These are phyloP conservation scores for Anticlea derivata DNA, from an alignment of 2,888 invertebrate genomes.

Conservation along the genomic window DNA sequence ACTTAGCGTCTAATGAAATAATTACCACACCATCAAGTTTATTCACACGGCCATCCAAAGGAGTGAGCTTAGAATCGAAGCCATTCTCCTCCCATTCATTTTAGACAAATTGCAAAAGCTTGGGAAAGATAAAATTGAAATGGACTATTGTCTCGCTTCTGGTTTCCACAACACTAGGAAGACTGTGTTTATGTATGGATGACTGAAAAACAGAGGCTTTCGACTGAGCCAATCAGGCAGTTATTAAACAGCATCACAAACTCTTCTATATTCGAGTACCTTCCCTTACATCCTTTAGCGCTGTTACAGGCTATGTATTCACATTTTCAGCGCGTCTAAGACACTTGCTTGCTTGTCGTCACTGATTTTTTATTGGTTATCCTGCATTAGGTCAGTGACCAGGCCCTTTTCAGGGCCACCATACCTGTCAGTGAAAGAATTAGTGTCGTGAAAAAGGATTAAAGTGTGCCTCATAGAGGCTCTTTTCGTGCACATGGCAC, in stretches of 20 bases:
- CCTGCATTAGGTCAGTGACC: too few relatives aligned
- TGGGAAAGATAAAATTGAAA: constrained; percentile 57
- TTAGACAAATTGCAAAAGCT: constrained; percentile 58
- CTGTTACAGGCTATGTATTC: too few relatives aligned
- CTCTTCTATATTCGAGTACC: too few relatives aligned
- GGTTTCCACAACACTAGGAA: constrained; percentile 63
- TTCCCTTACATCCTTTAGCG: too few relatives aligned
- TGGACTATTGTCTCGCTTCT: constrained; percentile 59
- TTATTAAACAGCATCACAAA: constrained; percentile 15
- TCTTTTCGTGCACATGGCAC: too few relatives aligned
- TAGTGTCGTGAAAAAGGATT: too few relatives aligned
- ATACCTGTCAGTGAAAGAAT: too few relatives aligned
- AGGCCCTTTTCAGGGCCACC: too few relatives aligned
- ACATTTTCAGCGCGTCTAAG: too few relatives aligned
- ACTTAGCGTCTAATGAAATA: constrained; percentile 12
- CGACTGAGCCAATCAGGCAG: constrained; percentile 30
- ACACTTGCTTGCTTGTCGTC: too few relatives aligned
- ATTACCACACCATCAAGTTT: constrained; percentile 1
- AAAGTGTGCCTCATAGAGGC: too few relatives aligned
- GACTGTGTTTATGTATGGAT: constrained; percentile 40
- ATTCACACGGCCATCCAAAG: constrained; percentile 28
- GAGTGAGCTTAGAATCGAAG: constrained; percentile 44
- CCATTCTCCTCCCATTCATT: constrained; percentile 51
- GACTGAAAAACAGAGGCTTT: constrained; percentile 36
- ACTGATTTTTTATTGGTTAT: too few relatives aligned